Percentiles rank a stretch among this genome's conserved stretches.
These are phyloP conservation scores for Eupithecia exiguata DNA, from an alignment of 2,888 invertebrate genomes.

Conservation along the genomic window DNA sequence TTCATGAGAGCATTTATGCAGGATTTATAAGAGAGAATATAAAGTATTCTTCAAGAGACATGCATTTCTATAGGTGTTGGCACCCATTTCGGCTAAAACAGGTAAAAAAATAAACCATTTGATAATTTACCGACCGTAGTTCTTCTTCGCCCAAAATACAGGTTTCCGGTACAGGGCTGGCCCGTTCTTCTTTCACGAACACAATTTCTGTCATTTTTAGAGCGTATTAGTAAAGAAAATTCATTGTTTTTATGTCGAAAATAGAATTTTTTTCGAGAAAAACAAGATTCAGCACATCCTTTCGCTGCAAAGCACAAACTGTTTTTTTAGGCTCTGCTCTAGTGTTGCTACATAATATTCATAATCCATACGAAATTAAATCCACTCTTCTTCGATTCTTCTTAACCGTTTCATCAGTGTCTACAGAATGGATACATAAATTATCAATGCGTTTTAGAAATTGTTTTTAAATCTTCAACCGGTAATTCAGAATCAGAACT, in stretches of 20 bases:
- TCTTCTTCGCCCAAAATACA: background rate
- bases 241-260: background rate
- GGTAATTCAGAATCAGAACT: no score
- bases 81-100: background rate
- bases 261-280: background rate
- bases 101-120: background rate
- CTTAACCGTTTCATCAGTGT: no score
- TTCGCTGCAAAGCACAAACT: background rate
- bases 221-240: background rate
- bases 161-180: constrained; percentile 12
- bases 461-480: no score
- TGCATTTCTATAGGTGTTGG: background rate
- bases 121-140: constrained; percentile 5
- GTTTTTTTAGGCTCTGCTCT: no score
- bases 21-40: background rate
- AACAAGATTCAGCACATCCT: background rate
- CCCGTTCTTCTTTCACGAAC: constrained; percentile 23
- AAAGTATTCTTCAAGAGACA: background rate
- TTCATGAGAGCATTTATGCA: background rate
- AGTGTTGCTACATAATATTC: background rate
- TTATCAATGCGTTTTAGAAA: no score
- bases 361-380: constrained; percentile 9
- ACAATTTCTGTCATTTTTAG: constrained; percentile 24
- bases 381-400: background rate
- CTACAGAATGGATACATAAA: no score